Evolutionary conservation across 2,888 invertebrate genomes (phyloP).

Genomic region (Silvanus unidentatus): DNA sequence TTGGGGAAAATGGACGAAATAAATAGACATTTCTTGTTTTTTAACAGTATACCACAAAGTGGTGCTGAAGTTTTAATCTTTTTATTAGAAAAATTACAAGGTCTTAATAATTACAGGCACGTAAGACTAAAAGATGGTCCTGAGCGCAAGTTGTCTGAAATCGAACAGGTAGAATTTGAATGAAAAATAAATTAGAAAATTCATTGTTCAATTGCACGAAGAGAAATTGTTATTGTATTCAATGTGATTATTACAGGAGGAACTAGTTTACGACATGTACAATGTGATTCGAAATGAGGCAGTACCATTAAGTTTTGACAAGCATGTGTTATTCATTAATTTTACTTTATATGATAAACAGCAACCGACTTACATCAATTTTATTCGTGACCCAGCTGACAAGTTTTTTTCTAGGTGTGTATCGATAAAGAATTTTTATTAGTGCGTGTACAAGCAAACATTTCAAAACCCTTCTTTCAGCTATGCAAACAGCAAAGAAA

Average conservation of each 20-base stretch:
- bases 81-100: conserved; percentile 54
- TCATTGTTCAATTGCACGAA: background rate
- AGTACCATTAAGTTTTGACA: conserved; percentile 56
- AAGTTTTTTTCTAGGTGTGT: conserved; percentile 49
- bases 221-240: background rate
- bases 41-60: conserved; percentile 56
- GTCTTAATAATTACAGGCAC: conserved; percentile 55
- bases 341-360: conserved; percentile 53
- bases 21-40: conserved; percentile 51
- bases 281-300: conserved; percentile 49
- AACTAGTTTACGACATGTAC: conserved; percentile 50
- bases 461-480: background rate
- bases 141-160: conserved; percentile 33
- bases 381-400: conserved; percentile 57
- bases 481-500: background rate
- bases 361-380: conserved; percentile 55
- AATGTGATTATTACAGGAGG: conserved; percentile 43
- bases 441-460: background rate
- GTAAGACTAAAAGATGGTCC: conserved; percentile 46
- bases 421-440: background rate
- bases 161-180: conserved; percentile 49
- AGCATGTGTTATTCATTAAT: conserved; percentile 56
- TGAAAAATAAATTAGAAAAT: conserved; percentile 2
- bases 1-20: conserved; percentile 47
- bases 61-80: conserved; percentile 57